These are phyloP conservation scores for Caradrina kadenii DNA, from an alignment of 2,888 invertebrate genomes.

Conservation along the genomic window DNA sequence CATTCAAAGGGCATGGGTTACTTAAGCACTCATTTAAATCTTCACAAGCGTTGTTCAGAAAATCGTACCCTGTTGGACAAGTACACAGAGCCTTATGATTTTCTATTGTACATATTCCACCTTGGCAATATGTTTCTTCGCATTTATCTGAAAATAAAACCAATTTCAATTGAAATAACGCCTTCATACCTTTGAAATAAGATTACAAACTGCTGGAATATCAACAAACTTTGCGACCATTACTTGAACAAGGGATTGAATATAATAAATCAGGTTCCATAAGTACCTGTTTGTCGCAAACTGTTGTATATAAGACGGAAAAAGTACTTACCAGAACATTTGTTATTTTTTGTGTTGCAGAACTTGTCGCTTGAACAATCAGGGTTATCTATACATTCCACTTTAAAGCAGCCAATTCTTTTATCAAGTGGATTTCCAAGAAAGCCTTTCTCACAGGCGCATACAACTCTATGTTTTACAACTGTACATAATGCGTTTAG, in stretches of 20 bases:
- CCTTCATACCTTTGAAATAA: not conserved
- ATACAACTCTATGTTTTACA: conserved; percentile 93
- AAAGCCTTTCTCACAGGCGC: conserved; percentile 95
- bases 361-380: conserved; percentile 94
- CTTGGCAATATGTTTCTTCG: conserved; percentile 94
- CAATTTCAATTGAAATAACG: not conserved
- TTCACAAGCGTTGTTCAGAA: conserved; percentile 92
- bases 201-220: not conserved
- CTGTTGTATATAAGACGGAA: not conserved
- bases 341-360: conserved; percentile 94
- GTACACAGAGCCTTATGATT: conserved; percentile 94
- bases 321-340: conserved; percentile 93
- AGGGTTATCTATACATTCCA: conserved; percentile 94
- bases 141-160: conserved; percentile 93
- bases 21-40: conserved; percentile 95
- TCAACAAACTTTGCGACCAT: not conserved
- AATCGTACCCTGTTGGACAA: conserved; percentile 94
- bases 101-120: conserved; percentile 94
- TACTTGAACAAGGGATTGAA: not conserved
- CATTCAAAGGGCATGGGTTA: conserved; percentile 95
- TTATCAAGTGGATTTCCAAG: conserved; percentile 95
- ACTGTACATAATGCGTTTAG: conserved; percentile 94
- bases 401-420: conserved; percentile 96
- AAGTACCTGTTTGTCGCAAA: not conserved
- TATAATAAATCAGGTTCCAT: not conserved